These are phyloP conservation scores for Dasypus novemcinctus DNA, from an alignment of 2,113 vertebrate genomes.

Conservation along the genomic window DNA sequence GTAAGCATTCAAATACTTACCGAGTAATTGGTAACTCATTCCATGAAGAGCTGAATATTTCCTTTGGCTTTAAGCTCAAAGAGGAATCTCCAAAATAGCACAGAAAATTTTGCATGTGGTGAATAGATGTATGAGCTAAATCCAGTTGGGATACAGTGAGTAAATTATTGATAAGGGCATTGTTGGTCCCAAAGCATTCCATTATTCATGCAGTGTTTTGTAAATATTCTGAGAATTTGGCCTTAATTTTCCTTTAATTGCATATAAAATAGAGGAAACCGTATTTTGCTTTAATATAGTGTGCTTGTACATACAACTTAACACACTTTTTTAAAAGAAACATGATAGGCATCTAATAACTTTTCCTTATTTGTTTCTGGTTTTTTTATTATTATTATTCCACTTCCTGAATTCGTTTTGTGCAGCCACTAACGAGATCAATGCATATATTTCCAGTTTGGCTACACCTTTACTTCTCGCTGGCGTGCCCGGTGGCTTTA, in stretches of 20 bases:
- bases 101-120: conserved; percentile 37
- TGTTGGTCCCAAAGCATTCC: conserved; percentile 74
- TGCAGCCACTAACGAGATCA: conserved; percentile 59
- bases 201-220: conserved; percentile 73
- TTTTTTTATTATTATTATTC: not conserved
- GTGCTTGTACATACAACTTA: conserved; percentile 72
- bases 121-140: conserved; percentile 72
- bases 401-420: conserved; percentile 69
- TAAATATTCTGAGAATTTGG: conserved; percentile 78
- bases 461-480: conserved; percentile 8
- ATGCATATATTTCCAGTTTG: conserved; percentile 61
- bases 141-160: conserved; percentile 69
- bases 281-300: conserved; percentile 77
- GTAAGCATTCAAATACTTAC: conserved; percentile 76
- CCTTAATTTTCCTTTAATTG: conserved; percentile 79
- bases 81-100: conserved; percentile 49
- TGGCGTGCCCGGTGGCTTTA: not conserved
- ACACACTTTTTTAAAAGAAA: conserved; percentile 16
- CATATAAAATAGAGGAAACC: conserved; percentile 75
- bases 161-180: conserved; percentile 76
- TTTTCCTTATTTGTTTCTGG: conserved; percentile 19
- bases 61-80: conserved; percentile 70
- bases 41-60: conserved; percentile 71
- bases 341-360: not conserved
- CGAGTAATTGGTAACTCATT: conserved; percentile 76